phyloP scores from a whole-genome alignment of 2,888 invertebrate genomes.

The Vannuccia rotundouncinata region DNA sequence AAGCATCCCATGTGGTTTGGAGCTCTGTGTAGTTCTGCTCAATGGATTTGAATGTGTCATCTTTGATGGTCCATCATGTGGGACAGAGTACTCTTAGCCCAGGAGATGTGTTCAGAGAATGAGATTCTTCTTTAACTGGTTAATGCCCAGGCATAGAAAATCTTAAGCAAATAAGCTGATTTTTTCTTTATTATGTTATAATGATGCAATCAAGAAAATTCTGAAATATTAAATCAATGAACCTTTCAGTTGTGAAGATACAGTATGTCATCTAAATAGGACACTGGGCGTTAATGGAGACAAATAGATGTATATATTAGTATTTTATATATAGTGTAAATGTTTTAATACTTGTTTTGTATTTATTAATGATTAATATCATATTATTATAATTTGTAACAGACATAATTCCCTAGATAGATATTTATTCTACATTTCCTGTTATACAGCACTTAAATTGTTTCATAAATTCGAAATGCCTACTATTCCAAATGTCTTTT shows the following conservation, averaged over 20 bases:
- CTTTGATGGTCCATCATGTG: constrained; percentile 24
- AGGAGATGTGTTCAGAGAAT: constrained; percentile 23
- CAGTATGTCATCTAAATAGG: constrained; percentile 16
- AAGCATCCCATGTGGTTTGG: constrained; percentile 26
- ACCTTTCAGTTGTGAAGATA: neutral
- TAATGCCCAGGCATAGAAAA: neutral
- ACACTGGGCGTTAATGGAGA: constrained; percentile 10
- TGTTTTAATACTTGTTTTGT: neutral
- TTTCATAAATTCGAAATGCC: neutral
- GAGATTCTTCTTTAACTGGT: constrained; percentile 18
- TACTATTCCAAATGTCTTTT: no score
- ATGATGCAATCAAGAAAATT: neutral
- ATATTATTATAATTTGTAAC: neutral
- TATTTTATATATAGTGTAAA: neutral
- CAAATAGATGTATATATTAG: constrained; percentile 15
- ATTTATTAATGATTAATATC: neutral
- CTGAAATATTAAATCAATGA: neutral
- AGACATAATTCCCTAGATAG: neutral
- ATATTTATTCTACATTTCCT: neutral
- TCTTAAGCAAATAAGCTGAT: neutral
- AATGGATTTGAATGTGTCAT: constrained; percentile 15
- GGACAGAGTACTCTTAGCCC: constrained; percentile 23
- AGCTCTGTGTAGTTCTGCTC: constrained; percentile 22
- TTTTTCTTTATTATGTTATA: neutral
- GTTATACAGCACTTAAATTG: neutral